Conservation (phyloP, 2,113 vertebrate species). For the Cheilinus undulatus region DNA sequence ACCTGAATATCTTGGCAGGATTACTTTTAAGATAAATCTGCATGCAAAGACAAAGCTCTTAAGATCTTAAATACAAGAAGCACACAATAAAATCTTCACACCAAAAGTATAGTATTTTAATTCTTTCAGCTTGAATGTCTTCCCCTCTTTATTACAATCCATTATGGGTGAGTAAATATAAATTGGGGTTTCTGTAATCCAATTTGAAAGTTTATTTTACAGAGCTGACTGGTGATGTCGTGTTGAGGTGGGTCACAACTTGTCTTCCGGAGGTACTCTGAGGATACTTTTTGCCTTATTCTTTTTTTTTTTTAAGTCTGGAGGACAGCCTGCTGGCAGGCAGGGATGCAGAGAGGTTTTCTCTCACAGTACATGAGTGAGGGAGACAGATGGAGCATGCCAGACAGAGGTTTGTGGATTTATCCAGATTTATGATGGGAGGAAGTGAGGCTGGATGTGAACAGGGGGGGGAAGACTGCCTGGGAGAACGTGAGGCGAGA, state of each 20-base stretch:
- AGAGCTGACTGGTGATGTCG: constrained; percentile 27
- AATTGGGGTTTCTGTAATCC: constrained; percentile 42
- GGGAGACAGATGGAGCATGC: constrained; percentile 84
- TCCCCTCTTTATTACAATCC: constrained; percentile 34
- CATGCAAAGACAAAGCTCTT: constrained; percentile 6
- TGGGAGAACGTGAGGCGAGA: constrained; percentile 41
- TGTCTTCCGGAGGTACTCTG: constrained; percentile 32
- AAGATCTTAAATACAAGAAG: constrained; percentile 54
- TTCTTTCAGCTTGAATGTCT: constrained; percentile 15
- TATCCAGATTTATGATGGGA: constrained; percentile 85
- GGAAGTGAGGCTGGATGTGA: constrained; percentile 74
- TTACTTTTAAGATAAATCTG: no score
- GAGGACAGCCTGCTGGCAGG: constrained; percentile 76
- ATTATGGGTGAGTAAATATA: constrained; percentile 45
- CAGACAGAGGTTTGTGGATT: constrained; percentile 84
- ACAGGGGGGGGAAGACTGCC: constrained; percentile 38
- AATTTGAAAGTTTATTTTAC: constrained; percentile 52
- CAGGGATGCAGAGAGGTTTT: constrained; percentile 76
- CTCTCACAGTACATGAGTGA: constrained; percentile 80
- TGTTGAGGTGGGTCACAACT: constrained; percentile 44
- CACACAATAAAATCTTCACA: constrained; percentile 19
- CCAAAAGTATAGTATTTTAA: constrained; percentile 26
- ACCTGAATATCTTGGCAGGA: not conserved
- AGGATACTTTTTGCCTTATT: not conserved
- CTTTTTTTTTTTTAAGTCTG: constrained; percentile 67